Evolutionary conservation across 1,140 invertebrate species (phyloP).

Genomic region (Capitella teleta): DNA sequence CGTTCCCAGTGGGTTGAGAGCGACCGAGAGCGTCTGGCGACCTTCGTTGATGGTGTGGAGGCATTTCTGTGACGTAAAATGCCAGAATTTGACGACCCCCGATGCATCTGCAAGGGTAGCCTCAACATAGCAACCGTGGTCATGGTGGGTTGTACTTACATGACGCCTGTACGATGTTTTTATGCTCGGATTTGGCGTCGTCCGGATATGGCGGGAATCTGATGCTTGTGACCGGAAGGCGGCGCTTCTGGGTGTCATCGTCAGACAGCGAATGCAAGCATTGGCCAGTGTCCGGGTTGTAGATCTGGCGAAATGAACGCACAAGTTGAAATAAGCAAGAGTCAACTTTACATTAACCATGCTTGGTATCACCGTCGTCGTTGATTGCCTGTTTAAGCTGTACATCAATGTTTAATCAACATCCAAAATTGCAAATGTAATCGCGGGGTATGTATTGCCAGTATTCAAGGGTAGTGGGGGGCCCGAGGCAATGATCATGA

Average conservation of each 20-base stretch:
- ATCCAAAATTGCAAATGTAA: too few species aligned
- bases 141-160: too few species aligned
- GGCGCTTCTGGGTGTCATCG: slow-evolving; percentile 17
- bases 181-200: slow-evolving; percentile 19
- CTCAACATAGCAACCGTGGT: too few species aligned
- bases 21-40: slow-evolving; percentile 21
- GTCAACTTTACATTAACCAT: too few species aligned
- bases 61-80: slow-evolving; percentile 32
- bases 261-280: slow-evolving; percentile 16
- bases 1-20: slow-evolving; percentile 23
- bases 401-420: too few species aligned
- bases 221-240: slow-evolving; percentile 28
- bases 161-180: slow-evolving; percentile 23
- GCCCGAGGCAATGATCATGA: too few species aligned
- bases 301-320: too few species aligned
- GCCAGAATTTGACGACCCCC: slow-evolving; percentile 38
- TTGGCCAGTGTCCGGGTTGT: slow-evolving; percentile 3
- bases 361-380: too few species aligned
- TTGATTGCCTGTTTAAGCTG: too few species aligned
- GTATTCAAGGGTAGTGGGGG: too few species aligned
- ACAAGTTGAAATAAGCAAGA: background rate
- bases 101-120: slow-evolving; percentile 39
- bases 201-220: slow-evolving; percentile 17
- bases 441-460: too few species aligned
- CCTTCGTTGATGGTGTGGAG: slow-evolving; percentile 28